Conservation (phyloP, 2,888 invertebrate species). For the Drosophila ustulata region DNA sequence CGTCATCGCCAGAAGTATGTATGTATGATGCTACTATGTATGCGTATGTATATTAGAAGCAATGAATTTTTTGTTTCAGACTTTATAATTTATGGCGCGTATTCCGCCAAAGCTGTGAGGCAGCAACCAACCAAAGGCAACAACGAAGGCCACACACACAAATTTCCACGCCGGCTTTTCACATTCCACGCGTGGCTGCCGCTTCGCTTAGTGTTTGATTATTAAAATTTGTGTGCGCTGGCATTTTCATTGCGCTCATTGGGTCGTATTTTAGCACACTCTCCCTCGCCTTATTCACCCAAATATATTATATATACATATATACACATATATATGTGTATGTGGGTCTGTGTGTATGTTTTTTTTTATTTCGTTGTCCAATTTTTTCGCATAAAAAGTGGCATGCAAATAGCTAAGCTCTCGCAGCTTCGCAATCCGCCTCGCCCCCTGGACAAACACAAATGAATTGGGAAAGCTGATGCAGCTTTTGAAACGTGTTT, state of each 20-base stretch:
- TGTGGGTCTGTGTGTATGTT: not conserved
- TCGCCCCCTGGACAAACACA: conserved; percentile 33
- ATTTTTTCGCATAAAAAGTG: conserved; percentile 41
- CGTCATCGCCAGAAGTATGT: conserved; percentile 44
- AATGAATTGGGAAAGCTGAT: conserved; percentile 37
- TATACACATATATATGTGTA: not conserved
- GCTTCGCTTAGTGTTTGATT: conserved; percentile 64
- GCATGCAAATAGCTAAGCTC: conserved; percentile 54
- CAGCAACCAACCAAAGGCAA: conserved; percentile 18
- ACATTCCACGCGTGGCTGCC: conserved; percentile 73
- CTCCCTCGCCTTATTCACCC: not conserved
- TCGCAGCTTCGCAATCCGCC: conserved; percentile 14
- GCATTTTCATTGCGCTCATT: conserved; percentile 74
- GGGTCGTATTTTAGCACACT: conserved; percentile 56
- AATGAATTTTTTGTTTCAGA: conserved; percentile 71
- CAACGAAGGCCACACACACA: conserved; percentile 33
- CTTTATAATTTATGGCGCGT: conserved; percentile 72
- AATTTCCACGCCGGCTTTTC: conserved; percentile 65
- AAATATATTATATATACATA: not conserved
- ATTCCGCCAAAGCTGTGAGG: conserved; percentile 51
- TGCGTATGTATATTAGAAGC: conserved; percentile 59
- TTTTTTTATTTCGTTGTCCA: conserved; percentile 36
- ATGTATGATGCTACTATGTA: conserved; percentile 2
- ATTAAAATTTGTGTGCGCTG: conserved; percentile 74
- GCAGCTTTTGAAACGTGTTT: conserved; percentile 33